Evolutionary conservation across 2,113 vertebrate genomes (phyloP).

Genomic region (Gobio gobio): DNA sequence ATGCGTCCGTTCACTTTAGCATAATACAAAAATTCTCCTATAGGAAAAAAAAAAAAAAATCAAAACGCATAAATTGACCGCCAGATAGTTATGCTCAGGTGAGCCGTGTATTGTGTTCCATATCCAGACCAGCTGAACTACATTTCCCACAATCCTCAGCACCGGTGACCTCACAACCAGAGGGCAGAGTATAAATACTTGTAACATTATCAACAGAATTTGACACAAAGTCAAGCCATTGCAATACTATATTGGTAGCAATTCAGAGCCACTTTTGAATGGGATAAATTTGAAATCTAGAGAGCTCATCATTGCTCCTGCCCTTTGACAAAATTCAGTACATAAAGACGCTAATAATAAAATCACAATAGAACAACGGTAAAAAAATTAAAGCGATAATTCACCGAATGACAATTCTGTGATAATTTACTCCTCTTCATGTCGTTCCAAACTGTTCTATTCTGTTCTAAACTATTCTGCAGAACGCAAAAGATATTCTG

Average conservation of each 20-base stretch:
- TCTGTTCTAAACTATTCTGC: too few relatives aligned
- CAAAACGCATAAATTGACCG: too few relatives aligned
- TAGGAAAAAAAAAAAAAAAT: neutral
- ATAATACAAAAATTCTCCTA: neutral
- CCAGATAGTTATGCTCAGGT: neutral
- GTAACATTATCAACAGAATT: slow-evolving; percentile 20
- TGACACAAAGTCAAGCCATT: neutral
- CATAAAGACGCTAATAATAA: neutral
- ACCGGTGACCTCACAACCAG: neutral
- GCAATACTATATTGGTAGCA: slow-evolving; percentile 1
- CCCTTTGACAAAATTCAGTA: neutral
- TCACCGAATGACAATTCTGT: neutral
- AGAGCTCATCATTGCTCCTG: neutral
- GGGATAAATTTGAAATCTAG: neutral
- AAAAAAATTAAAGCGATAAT: neutral
- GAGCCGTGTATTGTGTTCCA: neutral
- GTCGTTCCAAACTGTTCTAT: neutral
- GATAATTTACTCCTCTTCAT: neutral
- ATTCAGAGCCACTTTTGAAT: neutral
- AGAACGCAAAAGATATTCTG: neutral
- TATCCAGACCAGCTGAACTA: slow-evolving; percentile 57
- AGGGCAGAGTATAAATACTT: slow-evolving; percentile 31
- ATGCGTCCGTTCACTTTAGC: neutral
- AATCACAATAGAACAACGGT: neutral
- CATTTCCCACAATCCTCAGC: slow-evolving; percentile 35